Base-by-base conservation (phyloP, 2,113 vertebrate genomes). In the Erythrocebus patas region DNA sequence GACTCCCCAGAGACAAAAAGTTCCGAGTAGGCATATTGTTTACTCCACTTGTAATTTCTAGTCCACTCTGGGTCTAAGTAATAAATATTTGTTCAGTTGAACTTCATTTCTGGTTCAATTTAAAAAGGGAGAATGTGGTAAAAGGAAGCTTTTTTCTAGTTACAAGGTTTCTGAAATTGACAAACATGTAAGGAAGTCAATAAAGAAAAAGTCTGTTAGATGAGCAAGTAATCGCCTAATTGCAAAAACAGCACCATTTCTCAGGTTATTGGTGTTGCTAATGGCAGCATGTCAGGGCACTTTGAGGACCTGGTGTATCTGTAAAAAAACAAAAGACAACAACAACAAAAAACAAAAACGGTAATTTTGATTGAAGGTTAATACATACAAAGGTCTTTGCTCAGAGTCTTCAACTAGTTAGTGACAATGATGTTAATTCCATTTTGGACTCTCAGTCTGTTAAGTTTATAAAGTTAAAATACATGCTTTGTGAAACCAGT, bases 391-490 rank as follows among this genome's bases (percentile, higher is more conserved):
- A 66, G 59, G 55, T 75, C 68, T 66, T 89, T 92, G 80, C 68
- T 93, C 11, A 80, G 38, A 89, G 72, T 45, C 64, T 88, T 92
- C 48, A 40, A 40, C 50, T 91, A 82, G 78, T 83, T 72, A 93
- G 45, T 32, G 92, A n/a, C 52, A 88, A 35, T 89, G 86, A 75
- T 87, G 35, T 32, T 86, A 92, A 96, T 86, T 95, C 61, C 68
- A 70, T 86, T 89, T 93, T 89, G 75, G n/a, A 89, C 80, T 86
- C 70, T 84, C 35, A 73, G 22, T 48, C 85, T 82, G 10, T 91
- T n/a, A 76, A 9, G 68, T 92, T 92, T 73, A 57, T 78, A 66
- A 89, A 93, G 89, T 95, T 90, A 89, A 94, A 96, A 93, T 38
- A 40, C 8, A 27, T 87, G 59, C 64, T 94, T 90, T 38, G 59